phyloP scores from a whole-genome alignment of 2,113 vertebrate species.

The Sceloporus tristichus region DNA sequence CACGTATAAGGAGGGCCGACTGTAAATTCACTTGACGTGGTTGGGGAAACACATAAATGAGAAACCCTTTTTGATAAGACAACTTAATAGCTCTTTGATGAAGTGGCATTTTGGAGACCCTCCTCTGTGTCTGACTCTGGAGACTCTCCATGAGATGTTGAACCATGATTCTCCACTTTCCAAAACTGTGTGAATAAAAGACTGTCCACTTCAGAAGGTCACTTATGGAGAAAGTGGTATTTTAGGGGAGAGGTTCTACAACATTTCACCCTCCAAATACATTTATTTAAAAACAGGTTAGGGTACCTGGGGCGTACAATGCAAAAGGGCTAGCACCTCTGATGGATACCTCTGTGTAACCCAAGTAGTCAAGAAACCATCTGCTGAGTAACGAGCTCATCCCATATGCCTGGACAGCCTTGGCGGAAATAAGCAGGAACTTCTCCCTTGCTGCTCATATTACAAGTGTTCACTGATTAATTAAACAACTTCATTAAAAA shows the following conservation, averaged over 20 bases:
- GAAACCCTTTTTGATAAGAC: neutral
- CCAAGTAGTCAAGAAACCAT: neutral
- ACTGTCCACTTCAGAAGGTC: no score
- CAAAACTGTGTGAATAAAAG: no score
- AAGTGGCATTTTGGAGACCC: no score
- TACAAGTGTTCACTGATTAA: constrained; percentile 12
- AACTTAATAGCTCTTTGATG: no score
- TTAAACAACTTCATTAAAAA: constrained; percentile 28
- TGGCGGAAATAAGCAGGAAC: neutral
- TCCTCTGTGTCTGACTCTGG: no score
- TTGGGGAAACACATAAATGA: neutral
- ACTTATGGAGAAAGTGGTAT: no score
- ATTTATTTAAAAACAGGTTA: neutral
- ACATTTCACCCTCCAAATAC: neutral
- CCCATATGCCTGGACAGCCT: neutral
- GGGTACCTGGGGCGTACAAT: neutral
- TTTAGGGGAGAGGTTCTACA: neutral
- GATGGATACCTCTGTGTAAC: neutral
- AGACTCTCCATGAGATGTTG: no score
- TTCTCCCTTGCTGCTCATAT: neutral
- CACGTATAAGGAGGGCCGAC: no score
- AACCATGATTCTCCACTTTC: no score
- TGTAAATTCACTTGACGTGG: neutral
- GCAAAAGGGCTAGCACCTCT: neutral
- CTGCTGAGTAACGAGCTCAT: neutral